These are phyloP conservation scores for Pempheris klunzingeri DNA, from an alignment of 2,797 vertebrate genomes.

Conservation along the genomic window DNA sequence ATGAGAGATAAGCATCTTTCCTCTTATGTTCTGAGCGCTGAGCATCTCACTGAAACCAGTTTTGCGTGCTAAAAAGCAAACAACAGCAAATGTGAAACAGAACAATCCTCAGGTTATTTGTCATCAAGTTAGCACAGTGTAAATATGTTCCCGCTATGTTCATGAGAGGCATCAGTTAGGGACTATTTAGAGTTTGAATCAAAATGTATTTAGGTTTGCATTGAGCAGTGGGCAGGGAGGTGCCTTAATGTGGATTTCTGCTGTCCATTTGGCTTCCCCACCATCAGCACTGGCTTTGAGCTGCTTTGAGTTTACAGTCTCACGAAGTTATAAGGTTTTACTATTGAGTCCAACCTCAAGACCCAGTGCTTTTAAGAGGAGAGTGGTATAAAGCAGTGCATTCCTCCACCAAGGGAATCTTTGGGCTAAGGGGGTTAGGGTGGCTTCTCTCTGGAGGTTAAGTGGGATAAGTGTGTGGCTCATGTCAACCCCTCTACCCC, in stretches of 20 bases:
- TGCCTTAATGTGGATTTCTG: conserved; percentile 65
- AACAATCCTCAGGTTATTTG: conserved; percentile 77
- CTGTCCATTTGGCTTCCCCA: conserved; percentile 66
- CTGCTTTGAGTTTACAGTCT: conserved; percentile 61
- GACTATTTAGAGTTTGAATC: conserved; percentile 54
- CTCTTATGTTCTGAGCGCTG: conserved; percentile 29
- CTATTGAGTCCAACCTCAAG: conserved; percentile 64
- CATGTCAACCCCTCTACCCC: conserved; percentile 82
- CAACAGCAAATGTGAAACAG: conserved; percentile 75
- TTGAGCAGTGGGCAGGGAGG: conserved; percentile 48
- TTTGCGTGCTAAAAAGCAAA: conserved; percentile 76
- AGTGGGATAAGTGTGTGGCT: conserved; percentile 86
- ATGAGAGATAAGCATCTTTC: conserved; percentile 71
- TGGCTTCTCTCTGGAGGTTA: conserved; percentile 84
- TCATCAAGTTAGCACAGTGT: conserved; percentile 78
- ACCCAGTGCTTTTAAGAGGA: conserved; percentile 69
- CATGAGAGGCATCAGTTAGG: conserved; percentile 49
- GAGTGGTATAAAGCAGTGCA: conserved; percentile 70
- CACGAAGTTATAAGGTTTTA: conserved; percentile 65
- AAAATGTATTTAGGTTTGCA: conserved; percentile 56
- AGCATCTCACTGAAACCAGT: conserved; percentile 60
- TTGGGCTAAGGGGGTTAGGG: conserved; percentile 76
- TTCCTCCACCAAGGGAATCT: conserved; percentile 76
- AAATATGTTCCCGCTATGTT: conserved; percentile 64
- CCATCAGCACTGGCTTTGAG: conserved; percentile 48